Conservation (phyloP, 2,797 vertebrate genomes). For the Schizothorax lantsangensis region DNA sequence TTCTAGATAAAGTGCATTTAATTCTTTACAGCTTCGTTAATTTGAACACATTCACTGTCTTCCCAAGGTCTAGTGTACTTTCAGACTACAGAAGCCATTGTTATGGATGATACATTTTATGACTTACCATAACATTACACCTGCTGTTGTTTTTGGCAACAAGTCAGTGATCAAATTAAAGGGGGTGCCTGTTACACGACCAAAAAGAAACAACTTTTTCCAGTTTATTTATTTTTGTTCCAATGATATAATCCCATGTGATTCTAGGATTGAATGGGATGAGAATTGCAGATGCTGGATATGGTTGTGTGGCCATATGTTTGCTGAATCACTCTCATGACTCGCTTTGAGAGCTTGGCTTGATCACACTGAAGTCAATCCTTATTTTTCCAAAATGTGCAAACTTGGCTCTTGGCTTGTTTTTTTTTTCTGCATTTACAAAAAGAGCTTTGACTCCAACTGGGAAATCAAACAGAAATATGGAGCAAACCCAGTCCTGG, state of each 20-base stretch:
- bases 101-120: conserved; percentile 62
- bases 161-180: conserved; percentile 44
- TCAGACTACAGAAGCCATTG: conserved; percentile 60
- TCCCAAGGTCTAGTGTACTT: conserved; percentile 36
- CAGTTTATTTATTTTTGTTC: conserved; percentile 47
- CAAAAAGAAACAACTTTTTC: conserved; percentile 12
- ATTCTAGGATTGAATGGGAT: conserved; percentile 48
- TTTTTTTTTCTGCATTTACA: conserved; percentile 11
- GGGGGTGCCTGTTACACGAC: conserved; percentile 36
- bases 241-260: conserved; percentile 41
- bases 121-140: conserved; percentile 49
- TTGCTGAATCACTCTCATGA: conserved; percentile 55
- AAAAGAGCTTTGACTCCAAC: conserved; percentile 41
- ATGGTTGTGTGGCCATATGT: conserved; percentile 50
- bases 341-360: conserved; percentile 43
- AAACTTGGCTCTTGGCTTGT: conserved; percentile 22
- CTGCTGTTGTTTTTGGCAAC: conserved; percentile 47
- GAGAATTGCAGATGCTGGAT: conserved; percentile 27
- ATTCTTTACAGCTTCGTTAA: conserved; percentile 74
- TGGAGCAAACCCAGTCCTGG: conserved; percentile 40
- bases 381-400: conserved; percentile 29
- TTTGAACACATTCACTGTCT: conserved; percentile 72
- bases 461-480: conserved; percentile 63
- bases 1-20: conserved; percentile 75
- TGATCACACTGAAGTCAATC: conserved; percentile 17